These are phyloP conservation scores for Apomyelois bistriatella DNA, from an alignment of 2,888 invertebrate species.

Conservation along the genomic window DNA sequence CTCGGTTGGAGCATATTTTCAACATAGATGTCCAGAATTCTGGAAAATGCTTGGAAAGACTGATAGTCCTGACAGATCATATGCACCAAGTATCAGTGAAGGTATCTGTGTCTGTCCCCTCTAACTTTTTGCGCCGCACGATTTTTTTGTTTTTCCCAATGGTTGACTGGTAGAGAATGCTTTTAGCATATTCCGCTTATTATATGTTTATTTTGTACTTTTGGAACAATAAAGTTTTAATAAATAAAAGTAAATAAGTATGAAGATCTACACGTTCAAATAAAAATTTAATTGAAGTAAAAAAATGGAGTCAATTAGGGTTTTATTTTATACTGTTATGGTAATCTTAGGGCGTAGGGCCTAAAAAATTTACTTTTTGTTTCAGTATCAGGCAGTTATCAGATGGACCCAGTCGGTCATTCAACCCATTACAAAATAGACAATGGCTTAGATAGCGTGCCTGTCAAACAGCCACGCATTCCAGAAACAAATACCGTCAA, in stretches of 20 bases:
- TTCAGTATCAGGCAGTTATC: conserved; percentile 37
- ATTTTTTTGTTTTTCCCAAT: too few relatives aligned
- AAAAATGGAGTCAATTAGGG: too few relatives aligned
- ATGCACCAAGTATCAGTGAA: conserved; percentile 56
- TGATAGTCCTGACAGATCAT: conserved; percentile 56
- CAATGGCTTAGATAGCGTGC: conserved; percentile 56
- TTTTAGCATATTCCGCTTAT: too few relatives aligned
- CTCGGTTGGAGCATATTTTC: conserved; percentile 66
- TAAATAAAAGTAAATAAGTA: neutral
- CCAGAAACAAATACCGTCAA: conserved; percentile 24
- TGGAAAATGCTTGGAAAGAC: conserved; percentile 47
- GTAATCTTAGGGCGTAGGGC: too few relatives aligned
- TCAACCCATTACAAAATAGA: conserved; percentile 45
- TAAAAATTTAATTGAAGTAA: too few relatives aligned
- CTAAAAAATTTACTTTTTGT: conserved; percentile 9
- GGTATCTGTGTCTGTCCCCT: conserved; percentile 45
- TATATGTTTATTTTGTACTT: too few relatives aligned
- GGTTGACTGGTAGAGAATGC: too few relatives aligned
- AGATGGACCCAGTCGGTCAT: conserved; percentile 26
- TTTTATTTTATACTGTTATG: too few relatives aligned
- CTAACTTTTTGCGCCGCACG: too few relatives aligned
- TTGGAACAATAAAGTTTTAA: too few relatives aligned
- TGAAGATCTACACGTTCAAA: too few relatives aligned
- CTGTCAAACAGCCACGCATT: conserved; percentile 56
- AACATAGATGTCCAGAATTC: conserved; percentile 59